Conservation (phyloP, 2,113 vertebrate genomes). For the Regulus satrapa region DNA sequence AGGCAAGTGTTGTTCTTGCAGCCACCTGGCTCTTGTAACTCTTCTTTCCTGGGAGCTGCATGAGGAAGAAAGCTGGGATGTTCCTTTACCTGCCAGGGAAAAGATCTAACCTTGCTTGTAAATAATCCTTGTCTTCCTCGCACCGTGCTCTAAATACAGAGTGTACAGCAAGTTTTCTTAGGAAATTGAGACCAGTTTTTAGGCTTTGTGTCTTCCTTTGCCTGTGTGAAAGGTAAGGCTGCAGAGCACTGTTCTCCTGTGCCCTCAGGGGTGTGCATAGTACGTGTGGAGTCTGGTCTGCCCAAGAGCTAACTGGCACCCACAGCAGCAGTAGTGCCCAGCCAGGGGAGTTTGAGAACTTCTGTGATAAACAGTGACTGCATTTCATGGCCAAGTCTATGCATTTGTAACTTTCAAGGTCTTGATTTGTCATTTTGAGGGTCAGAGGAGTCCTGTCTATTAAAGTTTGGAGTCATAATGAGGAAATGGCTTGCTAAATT, state of each 20-base stretch:
- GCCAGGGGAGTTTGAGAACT: not conserved
- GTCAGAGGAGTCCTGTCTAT: not conserved
- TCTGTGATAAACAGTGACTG: not conserved
- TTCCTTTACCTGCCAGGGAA: not conserved
- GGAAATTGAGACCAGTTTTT: not conserved
- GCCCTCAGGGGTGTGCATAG: rapidly evolving
- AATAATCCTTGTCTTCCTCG: not conserved
- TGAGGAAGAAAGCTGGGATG: not conserved
- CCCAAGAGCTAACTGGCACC: not conserved
- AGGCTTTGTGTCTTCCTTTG: not conserved
- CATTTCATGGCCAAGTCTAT: not conserved
- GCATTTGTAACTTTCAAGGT: not conserved
- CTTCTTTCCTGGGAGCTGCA: not conserved
- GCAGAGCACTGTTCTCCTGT: rapidly evolving
- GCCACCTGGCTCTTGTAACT: not conserved
- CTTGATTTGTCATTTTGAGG: not conserved
- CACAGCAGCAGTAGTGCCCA: not conserved
- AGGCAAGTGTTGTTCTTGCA: not conserved
- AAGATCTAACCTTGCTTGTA: not conserved
- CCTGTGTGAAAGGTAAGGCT: not conserved
- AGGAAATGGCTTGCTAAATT: not conserved
- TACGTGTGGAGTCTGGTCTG: not conserved
- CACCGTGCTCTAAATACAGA: not conserved
- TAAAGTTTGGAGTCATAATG: not conserved
- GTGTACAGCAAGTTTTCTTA: not conserved